Base-by-base conservation (phyloP, 2,797 vertebrate species). In the Labeo calbasu region DNA sequence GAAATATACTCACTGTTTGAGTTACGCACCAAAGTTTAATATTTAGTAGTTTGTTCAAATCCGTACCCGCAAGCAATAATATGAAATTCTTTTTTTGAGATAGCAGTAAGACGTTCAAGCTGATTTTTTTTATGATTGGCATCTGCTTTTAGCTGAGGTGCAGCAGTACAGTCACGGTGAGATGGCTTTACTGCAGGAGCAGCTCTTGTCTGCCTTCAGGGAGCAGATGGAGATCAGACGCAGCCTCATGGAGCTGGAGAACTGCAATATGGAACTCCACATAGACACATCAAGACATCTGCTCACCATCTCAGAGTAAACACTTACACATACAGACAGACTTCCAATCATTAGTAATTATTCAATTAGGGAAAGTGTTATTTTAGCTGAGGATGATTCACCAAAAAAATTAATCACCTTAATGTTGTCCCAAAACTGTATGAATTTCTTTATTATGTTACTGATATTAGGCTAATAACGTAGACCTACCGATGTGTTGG, bases 221-320 rank as follows among this genome's bases (percentile, higher is more conserved):
- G 95, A 97, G 81, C 96, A 97, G 92, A 97, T 96, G 95, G 96
- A 97, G 14, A 94, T 96, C 81, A 92, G 93, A 32, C 94, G 92
- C 77, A 94, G 89, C 84, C 93, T 98, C 81, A 95, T 97, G 93
- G 96, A 95, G 87, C 94, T 97, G 92, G 96, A 98, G 73, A 96
- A 93, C 92, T 94, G 77, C 8, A 92, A 94, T 91, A 94, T 95
- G 95, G 95, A 96, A 84, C 93, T 96, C 87, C 96, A 96, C 92
- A 95, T 97, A 0, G 95, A 96, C 87, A 96, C 95, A 3, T 96
- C 97, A 84, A 95, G 94, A 82, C 95, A 96, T 86, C 94, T 97
- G 77, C 94, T 97, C 63, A 94, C 94, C 87, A 95, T 97, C 4
- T 91, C 96, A 5, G 93, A 95, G 97, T 97, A 84, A 88, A 93